Conservation (phyloP, 2,797 vertebrate genomes). For the Oryzias sinensis region DNA sequence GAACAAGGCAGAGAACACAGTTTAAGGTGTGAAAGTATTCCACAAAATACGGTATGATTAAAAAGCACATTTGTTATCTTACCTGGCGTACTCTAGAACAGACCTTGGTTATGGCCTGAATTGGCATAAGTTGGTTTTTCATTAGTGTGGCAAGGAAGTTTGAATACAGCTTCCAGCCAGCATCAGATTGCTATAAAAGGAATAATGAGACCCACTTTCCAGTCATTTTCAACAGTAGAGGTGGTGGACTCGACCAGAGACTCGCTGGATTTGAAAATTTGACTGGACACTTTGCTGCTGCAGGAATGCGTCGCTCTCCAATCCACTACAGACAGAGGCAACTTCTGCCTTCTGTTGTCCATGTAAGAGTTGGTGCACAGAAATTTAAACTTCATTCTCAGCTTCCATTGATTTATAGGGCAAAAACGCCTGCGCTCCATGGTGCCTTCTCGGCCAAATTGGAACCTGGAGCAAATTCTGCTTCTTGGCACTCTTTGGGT, state of each 20-base stretch:
- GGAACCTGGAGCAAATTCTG: conserved; percentile 76
- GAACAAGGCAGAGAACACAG: neutral
- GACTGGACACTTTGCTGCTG: conserved; percentile 60
- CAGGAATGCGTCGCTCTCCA: conserved; percentile 77
- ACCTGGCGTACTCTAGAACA: conserved; percentile 86
- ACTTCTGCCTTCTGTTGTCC: conserved; percentile 61
- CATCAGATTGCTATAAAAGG: neutral
- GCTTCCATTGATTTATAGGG: conserved; percentile 71
- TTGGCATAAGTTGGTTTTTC: too few species aligned
- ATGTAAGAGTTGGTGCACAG: conserved; percentile 79
- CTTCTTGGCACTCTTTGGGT: conserved; percentile 61
- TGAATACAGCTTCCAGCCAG: conserved; percentile 81
- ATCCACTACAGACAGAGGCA: conserved; percentile 68
- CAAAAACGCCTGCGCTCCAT: conserved; percentile 80
- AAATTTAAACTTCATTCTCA: conserved; percentile 75
- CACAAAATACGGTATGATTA: too few species aligned
- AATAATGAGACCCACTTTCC: conserved; percentile 53
- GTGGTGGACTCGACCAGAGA: conserved; percentile 60
- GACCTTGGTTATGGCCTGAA: too few species aligned
- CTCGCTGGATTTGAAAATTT: conserved; percentile 73
- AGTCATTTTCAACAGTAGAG: conserved; percentile 77
- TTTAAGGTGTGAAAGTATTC: too few species aligned
- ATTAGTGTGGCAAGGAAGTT: too few species aligned
- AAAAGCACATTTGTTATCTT: conserved; percentile 15
- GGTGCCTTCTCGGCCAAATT: conserved; percentile 82